A percentile compares a stretch with the other conserved stretches of the same genome.
These are phyloP conservation scores for Oryctolagus cuniculus DNA, from an alignment of 2,113 vertebrate genomes.

Conservation along the genomic window DNA sequence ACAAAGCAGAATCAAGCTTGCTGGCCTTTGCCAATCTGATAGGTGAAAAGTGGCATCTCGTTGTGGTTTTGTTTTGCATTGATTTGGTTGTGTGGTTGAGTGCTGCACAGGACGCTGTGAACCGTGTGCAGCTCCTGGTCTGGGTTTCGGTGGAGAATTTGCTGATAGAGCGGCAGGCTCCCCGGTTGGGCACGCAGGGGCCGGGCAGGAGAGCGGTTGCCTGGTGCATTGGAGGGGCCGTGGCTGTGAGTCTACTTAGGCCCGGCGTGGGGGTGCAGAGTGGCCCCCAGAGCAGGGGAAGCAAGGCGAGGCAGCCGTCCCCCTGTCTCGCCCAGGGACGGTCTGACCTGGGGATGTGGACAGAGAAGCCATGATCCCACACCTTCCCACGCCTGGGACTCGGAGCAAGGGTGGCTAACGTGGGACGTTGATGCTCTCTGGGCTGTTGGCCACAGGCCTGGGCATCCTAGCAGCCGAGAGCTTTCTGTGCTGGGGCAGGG, in stretches of 20 bases:
- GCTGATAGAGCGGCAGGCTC: background rate
- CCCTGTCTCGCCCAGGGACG: background rate
- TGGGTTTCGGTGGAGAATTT: background rate
- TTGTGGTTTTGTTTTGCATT: background rate
- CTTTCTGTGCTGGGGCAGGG: fast-evolving
- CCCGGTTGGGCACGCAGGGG: background rate
- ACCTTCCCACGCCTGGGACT: background rate
- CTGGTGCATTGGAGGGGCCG: background rate
- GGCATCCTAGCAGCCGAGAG: background rate
- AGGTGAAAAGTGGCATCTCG: background rate
- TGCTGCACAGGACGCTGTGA: background rate
- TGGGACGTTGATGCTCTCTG: background rate
- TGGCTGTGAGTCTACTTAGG: background rate
- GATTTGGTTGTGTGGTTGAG: background rate
- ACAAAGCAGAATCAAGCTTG: background rate
- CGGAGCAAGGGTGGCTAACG: background rate
- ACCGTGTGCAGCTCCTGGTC: background rate
- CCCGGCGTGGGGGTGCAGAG: background rate
- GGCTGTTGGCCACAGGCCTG: background rate
- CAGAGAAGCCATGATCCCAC: background rate
- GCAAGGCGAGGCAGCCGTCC: background rate
- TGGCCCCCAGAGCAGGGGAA: background rate
- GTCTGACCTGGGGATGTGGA: background rate
- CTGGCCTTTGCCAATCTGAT: background rate
- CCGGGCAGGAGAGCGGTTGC: background rate